These are phyloP conservation scores for Drosophila sturtevanti DNA, from an alignment of 1,140 invertebrate species.

Conservation along the genomic window DNA sequence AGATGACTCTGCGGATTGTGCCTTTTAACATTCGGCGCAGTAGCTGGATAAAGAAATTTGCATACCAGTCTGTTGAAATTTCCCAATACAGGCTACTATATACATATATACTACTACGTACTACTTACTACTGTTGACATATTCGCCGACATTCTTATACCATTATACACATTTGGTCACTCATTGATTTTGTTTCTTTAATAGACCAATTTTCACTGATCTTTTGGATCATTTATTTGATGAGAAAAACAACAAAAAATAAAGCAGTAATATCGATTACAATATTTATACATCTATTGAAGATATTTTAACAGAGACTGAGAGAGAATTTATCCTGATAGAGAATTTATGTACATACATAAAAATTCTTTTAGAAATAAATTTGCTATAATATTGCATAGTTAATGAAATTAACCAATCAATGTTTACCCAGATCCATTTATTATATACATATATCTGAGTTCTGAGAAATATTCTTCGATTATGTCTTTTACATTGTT, in stretches of 20 bases:
- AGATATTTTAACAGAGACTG: background rate
- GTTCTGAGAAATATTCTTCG: too few species aligned
- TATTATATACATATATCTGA: too few species aligned
- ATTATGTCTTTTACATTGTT: too few species aligned
- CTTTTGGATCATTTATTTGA: background rate
- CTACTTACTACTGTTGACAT: constrained; percentile 17
- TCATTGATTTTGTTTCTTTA: constrained; percentile 1
- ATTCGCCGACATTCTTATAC: constrained; percentile 12
- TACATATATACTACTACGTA: too few species aligned
- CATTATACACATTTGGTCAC: background rate
- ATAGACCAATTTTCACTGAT: background rate
- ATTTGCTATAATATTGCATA: too few species aligned
- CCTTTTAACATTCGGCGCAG: background rate
- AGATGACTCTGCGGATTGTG: background rate
- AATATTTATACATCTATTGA: background rate
- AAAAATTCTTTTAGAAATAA: too few species aligned
- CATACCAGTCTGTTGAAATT: constrained; percentile 14
- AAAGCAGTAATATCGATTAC: background rate
- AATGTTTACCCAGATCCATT: too few species aligned
- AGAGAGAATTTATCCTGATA: too few species aligned
- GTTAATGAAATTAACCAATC: too few species aligned
- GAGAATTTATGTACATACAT: too few species aligned
- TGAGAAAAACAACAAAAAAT: background rate
- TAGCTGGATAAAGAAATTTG: constrained; percentile 17
- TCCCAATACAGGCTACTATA: constrained; percentile 3